phyloP scores from a whole-genome alignment of 2,888 invertebrate species.

The Charanyca ferruginea region DNA sequence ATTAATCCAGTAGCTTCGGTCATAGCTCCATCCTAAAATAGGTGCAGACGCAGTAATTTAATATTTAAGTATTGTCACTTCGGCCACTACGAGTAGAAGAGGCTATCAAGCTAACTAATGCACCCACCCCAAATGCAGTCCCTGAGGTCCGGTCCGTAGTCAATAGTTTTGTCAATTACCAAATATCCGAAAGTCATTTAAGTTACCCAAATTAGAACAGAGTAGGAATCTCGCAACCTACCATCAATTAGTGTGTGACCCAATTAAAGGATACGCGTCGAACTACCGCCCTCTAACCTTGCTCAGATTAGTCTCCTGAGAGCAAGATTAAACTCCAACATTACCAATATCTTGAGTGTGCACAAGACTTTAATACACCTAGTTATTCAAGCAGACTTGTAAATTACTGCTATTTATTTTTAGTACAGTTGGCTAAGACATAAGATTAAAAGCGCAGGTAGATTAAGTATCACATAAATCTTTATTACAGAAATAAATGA shows the following conservation, averaged over 20 bases:
- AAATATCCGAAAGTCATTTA: conserved; percentile 54
- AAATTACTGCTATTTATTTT: conserved; percentile 56
- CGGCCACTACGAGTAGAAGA: background rate
- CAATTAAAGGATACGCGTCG: conserved; percentile 83
- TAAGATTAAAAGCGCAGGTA: conserved; percentile 25
- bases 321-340: conserved; percentile 66
- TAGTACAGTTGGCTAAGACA: conserved; percentile 25
- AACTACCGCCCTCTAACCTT: conserved; percentile 82
- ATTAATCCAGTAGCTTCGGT: conserved; percentile 38
- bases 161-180: conserved; percentile 37
- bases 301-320: conserved; percentile 80
- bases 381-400: conserved; percentile 30
- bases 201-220: conserved; percentile 69
- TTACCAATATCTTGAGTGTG: conserved; percentile 73
- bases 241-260: conserved; percentile 87
- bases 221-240: conserved; percentile 75
- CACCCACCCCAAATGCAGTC: background rate
- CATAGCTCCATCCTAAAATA: conserved; percentile 22
- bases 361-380: conserved; percentile 60
- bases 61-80: background rate
- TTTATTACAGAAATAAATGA: conserved; percentile 27
- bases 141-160: conserved; percentile 17
- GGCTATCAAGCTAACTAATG: background rate
- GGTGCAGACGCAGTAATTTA: background rate
- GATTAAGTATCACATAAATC: conserved; percentile 20